Base-by-base conservation (phyloP, 2,797 vertebrate genomes). In the Dendrocincla fuliginosa region DNA sequence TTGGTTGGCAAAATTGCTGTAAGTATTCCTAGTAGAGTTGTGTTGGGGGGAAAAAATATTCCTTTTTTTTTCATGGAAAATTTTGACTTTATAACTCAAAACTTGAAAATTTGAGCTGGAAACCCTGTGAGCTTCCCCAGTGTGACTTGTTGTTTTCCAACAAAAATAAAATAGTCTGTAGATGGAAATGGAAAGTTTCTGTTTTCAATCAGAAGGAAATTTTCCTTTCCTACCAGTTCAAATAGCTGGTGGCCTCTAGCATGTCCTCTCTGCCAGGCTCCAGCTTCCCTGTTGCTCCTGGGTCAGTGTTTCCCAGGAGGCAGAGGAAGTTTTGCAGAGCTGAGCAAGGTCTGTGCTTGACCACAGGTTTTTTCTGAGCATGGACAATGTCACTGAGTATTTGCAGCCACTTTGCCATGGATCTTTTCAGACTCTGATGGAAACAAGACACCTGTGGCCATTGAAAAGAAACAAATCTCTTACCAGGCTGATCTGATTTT, bases 31-130 rank as follows among this genome's bases (percentile, higher is more conserved):
- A 55, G 65, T 35, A 49, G 23, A 90, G 27, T 32, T 84, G 33
- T 88, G 33, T 24, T 74, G 52, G n/a, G 76, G 52, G 19, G 14
- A 27, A 15, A 44, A 32, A 81, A 60, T 1, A 39, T 49, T 78
- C 16, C 5, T 60, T 68, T 44, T 44, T 42, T 84, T 84, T 89
- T 75, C 39, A 42, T 56, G 87, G 91, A 92, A 92, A 93, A 82
- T 64, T 90, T 79, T 76, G 11, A 82, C 73, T 97, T 94, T 89
- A 68, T 64, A 94, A 59, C 73, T 91, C 35, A 46, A 84, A 94
- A 94, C 85, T 90, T 92, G 44, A 86, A 94, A 90, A 88, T 81
- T 91, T 81, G 63, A 67, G 33, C 77, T 76, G 80, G 88, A 91
- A 91, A 76, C 52, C 82, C 61, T 4, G 3, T 56, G 74, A 93